Evolutionary conservation across 2,113 vertebrate genomes (phyloP).

Genomic region (Centropus unirufus): DNA sequence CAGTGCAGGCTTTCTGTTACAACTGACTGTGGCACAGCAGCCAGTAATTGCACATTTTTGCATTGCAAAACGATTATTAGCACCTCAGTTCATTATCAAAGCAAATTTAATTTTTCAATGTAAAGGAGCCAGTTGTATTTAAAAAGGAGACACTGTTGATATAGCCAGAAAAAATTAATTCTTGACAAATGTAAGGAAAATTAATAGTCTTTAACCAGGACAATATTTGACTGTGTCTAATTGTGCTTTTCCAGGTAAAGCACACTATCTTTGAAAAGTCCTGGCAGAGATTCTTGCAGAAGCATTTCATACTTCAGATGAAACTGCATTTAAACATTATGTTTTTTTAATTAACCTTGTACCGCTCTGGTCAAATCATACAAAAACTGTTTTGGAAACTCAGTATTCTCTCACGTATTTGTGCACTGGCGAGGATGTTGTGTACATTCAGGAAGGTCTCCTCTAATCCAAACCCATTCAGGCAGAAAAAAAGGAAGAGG

Average conservation of each 20-base stretch:
- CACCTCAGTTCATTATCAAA: constrained; percentile 74
- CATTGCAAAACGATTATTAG: constrained; percentile 76
- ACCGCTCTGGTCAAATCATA: not conserved
- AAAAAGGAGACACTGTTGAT: constrained; percentile 72
- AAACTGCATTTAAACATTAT: constrained; percentile 20
- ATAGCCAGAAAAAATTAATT: constrained; percentile 72
- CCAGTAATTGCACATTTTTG: constrained; percentile 68
- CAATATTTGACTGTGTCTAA: constrained; percentile 76
- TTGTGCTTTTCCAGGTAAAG: constrained; percentile 65
- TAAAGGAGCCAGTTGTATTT: constrained; percentile 63
- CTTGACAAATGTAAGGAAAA: constrained; percentile 73
- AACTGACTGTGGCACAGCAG: not conserved
- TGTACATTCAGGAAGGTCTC: not conserved
- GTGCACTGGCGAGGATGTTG: not conserved
- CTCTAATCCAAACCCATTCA: not conserved
- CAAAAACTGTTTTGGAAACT: not conserved
- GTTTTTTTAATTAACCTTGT: not conserved
- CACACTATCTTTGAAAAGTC: not conserved
- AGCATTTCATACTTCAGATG: constrained; percentile 9
- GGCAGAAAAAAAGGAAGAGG: not conserved
- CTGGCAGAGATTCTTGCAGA: not conserved
- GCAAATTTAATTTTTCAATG: constrained; percentile 76
- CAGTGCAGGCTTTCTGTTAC: not conserved
- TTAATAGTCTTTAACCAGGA: constrained; percentile 76
- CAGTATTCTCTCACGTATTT: not conserved